Evolutionary conservation across 2,113 vertebrate species (phyloP).

Genomic region (Stictonetta naevosa): DNA sequence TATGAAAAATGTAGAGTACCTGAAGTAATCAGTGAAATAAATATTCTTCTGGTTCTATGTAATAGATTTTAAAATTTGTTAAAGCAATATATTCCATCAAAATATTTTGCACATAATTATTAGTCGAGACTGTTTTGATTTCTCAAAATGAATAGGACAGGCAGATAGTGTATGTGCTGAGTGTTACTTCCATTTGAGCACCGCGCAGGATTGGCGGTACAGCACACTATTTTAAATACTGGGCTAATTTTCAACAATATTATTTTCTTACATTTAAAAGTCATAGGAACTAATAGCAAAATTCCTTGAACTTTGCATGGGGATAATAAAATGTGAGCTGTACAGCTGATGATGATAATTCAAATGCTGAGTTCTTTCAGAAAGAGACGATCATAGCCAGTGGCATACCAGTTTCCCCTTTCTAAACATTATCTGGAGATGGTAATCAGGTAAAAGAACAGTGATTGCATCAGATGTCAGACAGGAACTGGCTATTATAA

Average conservation of each 20-base stretch:
- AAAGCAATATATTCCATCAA: not conserved
- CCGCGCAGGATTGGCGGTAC: not conserved
- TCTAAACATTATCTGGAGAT: not conserved
- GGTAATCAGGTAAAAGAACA: not conserved
- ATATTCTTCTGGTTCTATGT: not conserved
- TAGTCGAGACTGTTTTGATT: not conserved
- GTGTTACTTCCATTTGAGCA: not conserved
- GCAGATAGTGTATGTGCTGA: not conserved
- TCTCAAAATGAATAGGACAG: not conserved
- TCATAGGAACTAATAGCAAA: not conserved
- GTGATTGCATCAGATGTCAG: not conserved
- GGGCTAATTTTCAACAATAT: not conserved
- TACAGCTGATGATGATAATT: not conserved
- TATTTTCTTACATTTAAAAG: not conserved
- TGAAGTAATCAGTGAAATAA: not conserved
- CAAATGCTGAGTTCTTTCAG: not conserved
- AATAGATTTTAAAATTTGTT: not conserved
- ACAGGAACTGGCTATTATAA: not conserved
- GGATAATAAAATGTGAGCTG: not conserved
- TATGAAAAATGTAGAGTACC: not conserved
- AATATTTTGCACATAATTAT: not conserved
- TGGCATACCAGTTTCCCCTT: not conserved
- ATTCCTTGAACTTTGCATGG: not conserved
- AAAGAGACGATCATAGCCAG: not conserved
- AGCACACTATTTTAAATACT: not conserved